Base-by-base conservation (phyloP, 2,113 vertebrate genomes). In the Octodon degus region DNA sequence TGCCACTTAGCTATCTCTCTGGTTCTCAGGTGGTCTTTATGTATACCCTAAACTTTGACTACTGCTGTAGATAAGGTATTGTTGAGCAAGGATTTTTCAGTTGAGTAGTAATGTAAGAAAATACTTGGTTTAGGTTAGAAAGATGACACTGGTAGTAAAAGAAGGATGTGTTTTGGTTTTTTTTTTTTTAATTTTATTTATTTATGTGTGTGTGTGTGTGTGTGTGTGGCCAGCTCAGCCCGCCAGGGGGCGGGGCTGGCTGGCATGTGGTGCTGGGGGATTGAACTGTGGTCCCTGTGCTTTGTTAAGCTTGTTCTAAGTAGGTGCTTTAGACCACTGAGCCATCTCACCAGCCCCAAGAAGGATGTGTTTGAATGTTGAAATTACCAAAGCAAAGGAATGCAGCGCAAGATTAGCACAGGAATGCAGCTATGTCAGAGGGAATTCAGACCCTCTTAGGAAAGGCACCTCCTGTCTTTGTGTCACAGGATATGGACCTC, bases 91-190 rank as follows among this genome's bases (percentile, higher is more conserved):
- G 68, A 70, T 40, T 77, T 86, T 86, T 72, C 11, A 53, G 34
- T 37, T 55, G 81, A 79, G n/a, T 24, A 34, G 40, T 80, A 67
- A 3, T 58, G 10, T 30, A 53, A 74, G 80, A 87, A 68, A 55
- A n/a, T 37, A 43, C n/a, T 50, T n/a, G 37, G 43, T 93, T 92
- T 95, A 40, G 47, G 72, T 92, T 97, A 62, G 34, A 81, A 79
- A 58, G 72, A 27, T 65, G 22, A 58, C 27, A 25, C n/a, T 70
- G 50, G 13, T 5, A 47, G 14, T 77, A 40, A 83, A n/a, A 6
- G 74, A 34, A 91, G 22, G 58, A 50, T n/a, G 0, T 77, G 50
- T 93, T 72, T 91, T n/a, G n/a, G n/a, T n/a, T n/a, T n/a, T n/a
- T n/a, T n/a, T n/a, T n/a, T n/a, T n/a, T n/a, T n/a, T n/a, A n/a